These are phyloP conservation scores for Poliocrania exsul DNA, from an alignment of 2,797 vertebrate genomes.

Conservation along the genomic window DNA sequence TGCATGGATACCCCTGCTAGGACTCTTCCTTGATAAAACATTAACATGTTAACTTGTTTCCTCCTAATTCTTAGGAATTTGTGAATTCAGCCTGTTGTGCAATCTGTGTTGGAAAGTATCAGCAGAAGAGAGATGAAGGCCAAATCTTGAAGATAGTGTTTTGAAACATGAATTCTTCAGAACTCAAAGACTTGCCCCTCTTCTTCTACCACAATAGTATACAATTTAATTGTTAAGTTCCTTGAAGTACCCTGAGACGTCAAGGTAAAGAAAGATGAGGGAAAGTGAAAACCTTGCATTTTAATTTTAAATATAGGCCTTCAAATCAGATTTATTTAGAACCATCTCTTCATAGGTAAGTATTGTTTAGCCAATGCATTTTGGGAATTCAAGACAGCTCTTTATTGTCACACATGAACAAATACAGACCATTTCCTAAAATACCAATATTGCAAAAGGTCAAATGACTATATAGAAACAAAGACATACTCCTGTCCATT, in stretches of 20 bases:
- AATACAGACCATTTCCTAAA: conserved; percentile 34
- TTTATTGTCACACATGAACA: not conserved
- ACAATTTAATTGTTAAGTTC: not conserved
- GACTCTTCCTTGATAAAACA: not conserved
- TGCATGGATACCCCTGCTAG: not conserved
- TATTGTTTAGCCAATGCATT: not conserved
- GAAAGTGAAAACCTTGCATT: not conserved
- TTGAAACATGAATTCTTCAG: not conserved
- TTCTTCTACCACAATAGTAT: not conserved
- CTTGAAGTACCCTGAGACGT: not conserved
- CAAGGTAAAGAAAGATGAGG: not conserved
- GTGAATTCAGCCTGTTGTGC: not conserved
- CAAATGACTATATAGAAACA: conserved; percentile 5
- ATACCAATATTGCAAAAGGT: conserved; percentile 47
- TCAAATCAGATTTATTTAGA: conserved; percentile 30
- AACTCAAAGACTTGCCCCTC: not conserved
- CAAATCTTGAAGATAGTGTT: not conserved
- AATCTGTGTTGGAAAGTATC: not conserved
- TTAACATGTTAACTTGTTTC: not conserved
- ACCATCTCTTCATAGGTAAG: not conserved
- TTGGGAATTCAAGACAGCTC: conserved; percentile 5
- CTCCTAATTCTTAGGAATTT: not conserved
- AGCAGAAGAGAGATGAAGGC: not conserved
- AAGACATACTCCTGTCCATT: not conserved
- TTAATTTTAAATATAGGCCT: not conserved